A percentile compares a stretch with the other conserved stretches of the same genome.
Evolutionary conservation across 2,797 vertebrate species (phyloP).

Genomic region (Neosilurus hyrtlii): DNA sequence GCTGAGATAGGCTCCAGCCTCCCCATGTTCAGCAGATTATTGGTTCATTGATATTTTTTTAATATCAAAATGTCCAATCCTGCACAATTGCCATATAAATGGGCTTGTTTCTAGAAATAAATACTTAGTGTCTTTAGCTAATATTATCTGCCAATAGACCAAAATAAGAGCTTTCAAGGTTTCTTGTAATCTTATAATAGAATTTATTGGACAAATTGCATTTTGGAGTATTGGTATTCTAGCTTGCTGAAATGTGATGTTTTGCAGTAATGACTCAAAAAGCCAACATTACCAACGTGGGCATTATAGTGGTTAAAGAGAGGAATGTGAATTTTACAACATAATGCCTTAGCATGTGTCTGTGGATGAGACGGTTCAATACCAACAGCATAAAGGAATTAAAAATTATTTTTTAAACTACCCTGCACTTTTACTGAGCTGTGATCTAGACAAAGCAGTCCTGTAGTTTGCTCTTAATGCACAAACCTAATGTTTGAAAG

Average conservation of each 20-base stretch:
- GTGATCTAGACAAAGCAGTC: not conserved
- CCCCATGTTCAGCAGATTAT: too few species aligned
- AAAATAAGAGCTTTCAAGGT: not conserved
- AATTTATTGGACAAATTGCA: not conserved
- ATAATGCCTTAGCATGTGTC: not conserved
- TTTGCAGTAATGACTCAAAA: not conserved
- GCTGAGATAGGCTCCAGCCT: too few species aligned
- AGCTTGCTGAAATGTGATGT: not conserved
- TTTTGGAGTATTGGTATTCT: not conserved
- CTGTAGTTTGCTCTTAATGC: not conserved
- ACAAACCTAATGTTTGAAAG: too few species aligned
- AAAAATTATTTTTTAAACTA: not conserved
- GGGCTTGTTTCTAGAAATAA: too few species aligned
- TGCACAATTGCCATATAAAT: too few species aligned
- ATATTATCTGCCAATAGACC: too few species aligned
- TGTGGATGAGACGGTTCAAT: not conserved
- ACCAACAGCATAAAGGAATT: not conserved
- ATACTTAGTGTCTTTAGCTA: too few species aligned
- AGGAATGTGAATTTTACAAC: not conserved
- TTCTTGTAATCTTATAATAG: not conserved
- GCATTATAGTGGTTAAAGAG: not conserved
- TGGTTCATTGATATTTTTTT: too few species aligned
- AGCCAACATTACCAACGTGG: not conserved
- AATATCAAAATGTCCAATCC: too few species aligned
- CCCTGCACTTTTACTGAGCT: not conserved